phyloP scores from a whole-genome alignment of 2,797 vertebrate species.

The Siniperca scherzeri region DNA sequence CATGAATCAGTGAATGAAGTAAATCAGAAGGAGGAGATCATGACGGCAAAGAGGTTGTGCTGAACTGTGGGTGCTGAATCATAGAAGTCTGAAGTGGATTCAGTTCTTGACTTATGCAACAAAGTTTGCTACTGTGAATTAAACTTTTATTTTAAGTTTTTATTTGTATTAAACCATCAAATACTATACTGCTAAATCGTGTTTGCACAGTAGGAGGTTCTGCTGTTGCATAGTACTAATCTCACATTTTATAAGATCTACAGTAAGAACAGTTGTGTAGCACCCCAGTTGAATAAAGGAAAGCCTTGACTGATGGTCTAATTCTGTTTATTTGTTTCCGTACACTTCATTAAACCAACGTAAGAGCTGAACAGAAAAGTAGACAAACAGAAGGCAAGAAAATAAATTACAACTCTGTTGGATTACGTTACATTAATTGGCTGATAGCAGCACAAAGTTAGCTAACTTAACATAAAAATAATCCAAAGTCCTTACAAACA shows the following conservation, averaged over 20 bases:
- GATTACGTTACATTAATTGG: background rate
- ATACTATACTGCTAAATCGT: constrained; percentile 5
- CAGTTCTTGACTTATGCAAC: background rate
- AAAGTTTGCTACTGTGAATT: background rate
- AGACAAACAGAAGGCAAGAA: background rate
- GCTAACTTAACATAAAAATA: background rate
- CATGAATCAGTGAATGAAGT: background rate
- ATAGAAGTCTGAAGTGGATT: background rate
- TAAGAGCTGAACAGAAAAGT: background rate
- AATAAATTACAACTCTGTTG: background rate
- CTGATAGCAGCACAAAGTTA: background rate
- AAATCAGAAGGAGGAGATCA: constrained; percentile 12
- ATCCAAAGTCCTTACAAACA: background rate
- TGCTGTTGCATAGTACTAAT: background rate
- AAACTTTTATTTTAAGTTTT: constrained; percentile 11
- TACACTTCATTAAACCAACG: background rate
- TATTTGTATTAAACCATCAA: constrained; percentile 21
- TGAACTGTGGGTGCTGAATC: background rate
- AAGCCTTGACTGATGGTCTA: background rate
- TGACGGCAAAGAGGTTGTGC: constrained; percentile 5
- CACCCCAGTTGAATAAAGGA: background rate
- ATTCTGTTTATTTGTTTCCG: constrained; percentile 7
- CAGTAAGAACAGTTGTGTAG: background rate
- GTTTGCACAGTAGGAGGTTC: background rate
- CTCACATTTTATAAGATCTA: background rate